A percentile compares a stretch with the other conserved stretches of the same genome.
These are phyloP conservation scores for Portevinia maculata DNA, from an alignment of 2,888 invertebrate genomes.

Conservation along the genomic window DNA sequence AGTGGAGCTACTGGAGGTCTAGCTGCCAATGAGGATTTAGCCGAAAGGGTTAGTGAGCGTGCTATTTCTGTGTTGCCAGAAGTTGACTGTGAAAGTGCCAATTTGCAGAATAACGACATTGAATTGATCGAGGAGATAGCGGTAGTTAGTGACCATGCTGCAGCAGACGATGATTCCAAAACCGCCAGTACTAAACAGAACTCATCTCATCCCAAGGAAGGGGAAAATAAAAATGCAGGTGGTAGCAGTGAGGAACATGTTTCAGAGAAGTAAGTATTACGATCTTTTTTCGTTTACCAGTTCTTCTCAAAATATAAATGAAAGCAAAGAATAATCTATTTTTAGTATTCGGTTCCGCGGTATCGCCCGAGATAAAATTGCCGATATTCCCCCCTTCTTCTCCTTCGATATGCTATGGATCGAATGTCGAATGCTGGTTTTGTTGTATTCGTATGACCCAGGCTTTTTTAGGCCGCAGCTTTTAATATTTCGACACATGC, in stretches of 20 bases:
- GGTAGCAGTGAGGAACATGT: background rate
- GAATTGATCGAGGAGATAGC: slow-evolving; percentile 37
- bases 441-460: too few relatives aligned
- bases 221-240: slow-evolving; percentile 45
- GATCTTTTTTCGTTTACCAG: background rate
- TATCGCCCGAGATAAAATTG: too few relatives aligned
- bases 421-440: too few relatives aligned
- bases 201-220: slow-evolving; percentile 12
- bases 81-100: slow-evolving; percentile 86
- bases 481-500: too few relatives aligned
- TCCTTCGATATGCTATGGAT: too few relatives aligned
- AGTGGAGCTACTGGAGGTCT: slow-evolving; percentile 31
- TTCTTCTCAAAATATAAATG: too few relatives aligned
- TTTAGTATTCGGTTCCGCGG: too few relatives aligned
- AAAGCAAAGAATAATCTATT: too few relatives aligned
- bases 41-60: slow-evolving; percentile 82
- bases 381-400: too few relatives aligned
- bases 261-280: slow-evolving; percentile 34
- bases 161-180: slow-evolving; percentile 30
- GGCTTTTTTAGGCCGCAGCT: too few relatives aligned
- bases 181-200: slow-evolving; percentile 17
- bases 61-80: slow-evolving; percentile 85
- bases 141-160: slow-evolving; percentile 22
- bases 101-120: slow-evolving; percentile 80
- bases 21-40: slow-evolving; percentile 75